These are phyloP conservation scores for Pangasius sanitwongsei DNA, from an alignment of 2,797 vertebrate genomes.

Conservation along the genomic window DNA sequence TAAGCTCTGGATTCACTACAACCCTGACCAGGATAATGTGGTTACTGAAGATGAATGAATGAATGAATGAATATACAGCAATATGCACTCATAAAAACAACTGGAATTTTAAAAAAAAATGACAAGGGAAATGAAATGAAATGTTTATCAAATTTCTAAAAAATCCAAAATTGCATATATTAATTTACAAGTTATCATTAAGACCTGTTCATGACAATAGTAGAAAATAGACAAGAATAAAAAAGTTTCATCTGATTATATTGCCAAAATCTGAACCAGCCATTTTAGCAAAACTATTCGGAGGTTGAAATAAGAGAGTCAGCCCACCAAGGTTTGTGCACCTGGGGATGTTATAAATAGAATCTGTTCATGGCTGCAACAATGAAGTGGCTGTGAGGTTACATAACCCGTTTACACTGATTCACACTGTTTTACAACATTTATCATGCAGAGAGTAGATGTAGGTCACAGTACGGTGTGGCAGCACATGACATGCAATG, in stretches of 20 bases:
- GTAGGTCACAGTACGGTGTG: background rate
- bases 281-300: background rate
- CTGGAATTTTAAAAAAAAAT: too few species aligned
- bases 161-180: too few species aligned
- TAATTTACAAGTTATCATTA: too few species aligned
- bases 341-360: background rate
- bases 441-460: constrained; percentile 27
- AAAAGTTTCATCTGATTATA: background rate
- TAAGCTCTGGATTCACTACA: background rate
- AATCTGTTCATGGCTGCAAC: background rate
- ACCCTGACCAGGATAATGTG: background rate
- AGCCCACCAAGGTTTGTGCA: background rate
- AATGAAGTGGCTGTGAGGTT: background rate
- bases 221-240: background rate
- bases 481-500: constrained; percentile 20
- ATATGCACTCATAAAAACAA: too few species aligned
- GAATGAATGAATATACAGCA: background rate
- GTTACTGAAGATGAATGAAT: background rate
- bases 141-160: background rate
- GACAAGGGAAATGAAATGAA: background rate
- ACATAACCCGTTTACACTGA: background rate
- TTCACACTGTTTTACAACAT: background rate
- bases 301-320: background rate
- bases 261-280: background rate
- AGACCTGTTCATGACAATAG: background rate